Percentiles rank a stretch among this genome's conserved stretches.
Conservation (phyloP, 2,888 invertebrate species). For the Coecobrya sp. region DNA sequence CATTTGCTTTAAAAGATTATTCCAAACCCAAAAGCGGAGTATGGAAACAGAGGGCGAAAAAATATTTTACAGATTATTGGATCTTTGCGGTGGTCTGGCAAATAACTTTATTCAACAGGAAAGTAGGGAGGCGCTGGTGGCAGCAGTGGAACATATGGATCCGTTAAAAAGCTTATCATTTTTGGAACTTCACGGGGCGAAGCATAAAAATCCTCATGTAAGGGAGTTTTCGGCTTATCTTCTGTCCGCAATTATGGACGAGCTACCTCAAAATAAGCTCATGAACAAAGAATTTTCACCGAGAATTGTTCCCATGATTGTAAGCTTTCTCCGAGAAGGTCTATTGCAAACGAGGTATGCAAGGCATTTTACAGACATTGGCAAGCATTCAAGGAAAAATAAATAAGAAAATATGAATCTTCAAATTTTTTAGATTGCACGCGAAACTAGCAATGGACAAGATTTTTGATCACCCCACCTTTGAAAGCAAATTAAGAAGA, state of each 20-base stretch:
- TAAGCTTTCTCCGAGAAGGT: conserved; percentile 59
- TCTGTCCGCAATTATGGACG: conserved; percentile 63
- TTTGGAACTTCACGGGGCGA: conserved; percentile 66
- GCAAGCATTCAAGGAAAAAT: no score
- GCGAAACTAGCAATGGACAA: conserved; percentile 65
- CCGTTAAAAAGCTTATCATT: conserved; percentile 62
- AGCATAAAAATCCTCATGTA: conserved; percentile 70
- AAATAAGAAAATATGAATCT: no score
- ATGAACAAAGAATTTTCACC: conserved; percentile 74
- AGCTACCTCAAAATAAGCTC: conserved; percentile 45
- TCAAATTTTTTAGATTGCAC: conserved; percentile 37
- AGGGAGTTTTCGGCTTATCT: conserved; percentile 64
- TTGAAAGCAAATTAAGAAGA: conserved; percentile 63
- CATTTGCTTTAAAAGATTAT: conserved; percentile 66
- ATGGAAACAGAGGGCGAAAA: conserved; percentile 66
- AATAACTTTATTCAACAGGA: conserved; percentile 73
- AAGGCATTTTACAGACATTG: no score
- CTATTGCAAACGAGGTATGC: conserved; percentile 53
- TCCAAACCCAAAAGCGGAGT: conserved; percentile 57
- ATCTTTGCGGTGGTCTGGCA: conserved; percentile 64
- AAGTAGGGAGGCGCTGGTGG: conserved; percentile 52
- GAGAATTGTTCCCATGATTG: conserved; percentile 66
- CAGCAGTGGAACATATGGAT: conserved; percentile 62
- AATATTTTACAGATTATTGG: conserved; percentile 58
- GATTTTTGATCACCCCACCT: conserved; percentile 65